phyloP scores from a whole-genome alignment of 2,797 vertebrate species.

The Anniella stebbinsi region DNA sequence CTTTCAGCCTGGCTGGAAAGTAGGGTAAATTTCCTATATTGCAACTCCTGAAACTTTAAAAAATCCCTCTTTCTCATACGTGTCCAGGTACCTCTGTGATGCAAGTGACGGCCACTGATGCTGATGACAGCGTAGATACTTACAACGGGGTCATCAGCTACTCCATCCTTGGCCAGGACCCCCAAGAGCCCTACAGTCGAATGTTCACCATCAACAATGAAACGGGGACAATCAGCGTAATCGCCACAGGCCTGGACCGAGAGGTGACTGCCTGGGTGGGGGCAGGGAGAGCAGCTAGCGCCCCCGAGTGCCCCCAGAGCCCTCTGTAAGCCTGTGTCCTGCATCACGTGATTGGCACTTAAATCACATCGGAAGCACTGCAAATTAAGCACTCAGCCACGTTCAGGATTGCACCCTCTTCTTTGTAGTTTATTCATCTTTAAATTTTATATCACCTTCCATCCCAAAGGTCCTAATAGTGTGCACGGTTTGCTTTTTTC shows the following conservation, averaged over 20 bases:
- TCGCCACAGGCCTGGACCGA: slow-evolving; percentile 79
- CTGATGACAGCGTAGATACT: slow-evolving; percentile 67
- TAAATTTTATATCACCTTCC: fast-evolving
- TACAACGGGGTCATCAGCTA: slow-evolving; percentile 79
- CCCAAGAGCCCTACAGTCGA: fast-evolving
- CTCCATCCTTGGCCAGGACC: slow-evolving; percentile 75
- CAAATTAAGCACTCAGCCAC: too few species aligned
- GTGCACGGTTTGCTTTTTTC: too few species aligned
- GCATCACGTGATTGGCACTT: background rate
- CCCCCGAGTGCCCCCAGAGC: background rate
- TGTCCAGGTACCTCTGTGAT: slow-evolving; percentile 80
- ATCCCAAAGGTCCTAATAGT: too few species aligned
- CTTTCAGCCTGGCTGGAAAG: fast-evolving
- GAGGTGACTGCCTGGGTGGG: slow-evolving; percentile 76
- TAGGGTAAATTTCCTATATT: background rate
- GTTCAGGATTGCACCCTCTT: background rate
- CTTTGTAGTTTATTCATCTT: too few species aligned
- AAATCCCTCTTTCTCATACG: fast-evolving
- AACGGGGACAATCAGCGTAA: slow-evolving; percentile 82
- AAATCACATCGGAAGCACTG: background rate
- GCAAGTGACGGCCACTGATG: slow-evolving; percentile 79
- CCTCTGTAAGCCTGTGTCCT: too few species aligned
- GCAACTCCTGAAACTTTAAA: background rate
- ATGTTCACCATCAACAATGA: slow-evolving; percentile 83
- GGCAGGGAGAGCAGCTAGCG: fast-evolving